phyloP scores from a whole-genome alignment of 2,797 vertebrate genomes.

The Ateles fusciceps region DNA sequence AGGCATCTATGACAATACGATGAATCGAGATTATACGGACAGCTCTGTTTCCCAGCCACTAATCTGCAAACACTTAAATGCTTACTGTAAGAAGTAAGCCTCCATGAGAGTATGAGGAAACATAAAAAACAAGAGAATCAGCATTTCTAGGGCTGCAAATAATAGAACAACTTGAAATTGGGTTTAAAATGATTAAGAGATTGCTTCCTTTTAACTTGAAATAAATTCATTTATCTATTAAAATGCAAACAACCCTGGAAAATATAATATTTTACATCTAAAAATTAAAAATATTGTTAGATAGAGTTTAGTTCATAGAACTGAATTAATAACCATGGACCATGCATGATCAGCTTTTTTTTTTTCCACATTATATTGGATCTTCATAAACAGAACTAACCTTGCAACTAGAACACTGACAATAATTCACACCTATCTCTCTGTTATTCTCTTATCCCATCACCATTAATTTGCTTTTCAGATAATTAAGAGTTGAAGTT shows the following conservation, averaged over 20 bases:
- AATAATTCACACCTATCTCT: not conserved
- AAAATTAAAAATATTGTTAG: slow-evolving; percentile 11
- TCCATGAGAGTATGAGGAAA: not conserved
- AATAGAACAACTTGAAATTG: not conserved
- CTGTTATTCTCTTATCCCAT: not conserved
- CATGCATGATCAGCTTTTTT: not conserved
- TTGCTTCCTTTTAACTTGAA: not conserved
- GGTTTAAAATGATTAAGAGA: not conserved
- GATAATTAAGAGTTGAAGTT: not conserved
- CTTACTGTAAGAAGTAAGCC: not conserved
- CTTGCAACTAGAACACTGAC: not conserved
- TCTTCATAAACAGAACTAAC: not conserved
- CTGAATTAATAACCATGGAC: not conserved
- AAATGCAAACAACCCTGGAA: not conserved
- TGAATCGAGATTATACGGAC: not conserved
- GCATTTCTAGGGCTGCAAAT: not conserved
- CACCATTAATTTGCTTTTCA: not conserved
- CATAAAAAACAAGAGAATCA: not conserved
- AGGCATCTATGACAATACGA: not conserved
- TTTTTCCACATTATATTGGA: not conserved
- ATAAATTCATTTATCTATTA: not conserved
- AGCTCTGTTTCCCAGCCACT: not conserved
- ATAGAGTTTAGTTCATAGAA: not conserved
- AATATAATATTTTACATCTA: not conserved
- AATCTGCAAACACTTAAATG: not conserved